Base-by-base conservation (phyloP, 2,113 vertebrate genomes). In the Steatornis caripensis region DNA sequence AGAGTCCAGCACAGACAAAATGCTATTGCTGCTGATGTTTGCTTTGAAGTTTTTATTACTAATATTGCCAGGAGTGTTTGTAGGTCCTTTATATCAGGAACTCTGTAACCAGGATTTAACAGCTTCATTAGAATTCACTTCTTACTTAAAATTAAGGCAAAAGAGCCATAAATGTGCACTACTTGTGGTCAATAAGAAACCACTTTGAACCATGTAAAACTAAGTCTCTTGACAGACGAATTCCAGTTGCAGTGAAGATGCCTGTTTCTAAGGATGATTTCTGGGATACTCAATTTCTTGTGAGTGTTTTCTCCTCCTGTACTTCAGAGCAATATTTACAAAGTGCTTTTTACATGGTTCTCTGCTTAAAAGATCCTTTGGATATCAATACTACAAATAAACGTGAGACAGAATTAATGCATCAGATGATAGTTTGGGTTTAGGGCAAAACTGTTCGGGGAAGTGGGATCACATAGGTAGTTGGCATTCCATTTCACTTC, bases 401-500 rank as follows among this genome's bases (percentile, higher is more conserved):
- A 94, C 55, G 3, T 51, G 22, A 64, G 22, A 62, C 34, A 84
- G n/a, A 61, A 93, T 64, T 60, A 81, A 64, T 48, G 10, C 27
- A 54, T 37, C 8, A 93, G 72, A 91, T n/a, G n/a, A 84, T 29
- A 58, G 23, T 60, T 85, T 60, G 24, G 6, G 22, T 93, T 91
- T 82, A 77, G 43, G 46, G 27, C 26, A 95, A 93, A 87, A 48
- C 3, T 0, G 2, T 87, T 97, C 81, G 3, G 32, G 39, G 41
- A 69, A 74, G 27, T 37, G 15, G 23, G 32, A 71, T 77, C 70
- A 49, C n/a, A 53, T 13, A 85, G 62, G 62, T 34, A 74, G 24
- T 61, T 89, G 71, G 10, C 26, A 90, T 93, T 66, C 48, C 41
- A 60, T 95, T 95, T 78, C 66, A 34, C 77, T 95, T 97, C 83